A percentile compares a stretch with the other conserved stretches of the same genome.
Evolutionary conservation across 2,797 vertebrate species (phyloP).

Genomic region (Cryptoblepharus egeriae): DNA sequence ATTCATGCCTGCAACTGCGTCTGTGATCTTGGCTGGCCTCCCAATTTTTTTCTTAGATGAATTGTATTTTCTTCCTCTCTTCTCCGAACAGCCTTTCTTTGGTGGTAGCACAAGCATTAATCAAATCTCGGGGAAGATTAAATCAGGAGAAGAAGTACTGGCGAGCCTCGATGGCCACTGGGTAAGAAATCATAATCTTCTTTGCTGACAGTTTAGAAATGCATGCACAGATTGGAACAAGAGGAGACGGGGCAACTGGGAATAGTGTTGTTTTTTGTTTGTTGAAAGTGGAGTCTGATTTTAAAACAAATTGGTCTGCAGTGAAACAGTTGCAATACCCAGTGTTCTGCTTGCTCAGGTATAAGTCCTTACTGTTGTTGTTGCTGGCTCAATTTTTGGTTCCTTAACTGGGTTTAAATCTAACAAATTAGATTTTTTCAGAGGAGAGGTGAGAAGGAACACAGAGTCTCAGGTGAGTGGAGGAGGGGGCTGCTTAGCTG

Average conservation of each 20-base stretch:
- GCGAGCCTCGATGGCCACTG: constrained; percentile 91
- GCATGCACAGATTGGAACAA: fast-evolving
- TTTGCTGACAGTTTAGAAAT: constrained; percentile 19
- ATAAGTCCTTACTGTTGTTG: not conserved
- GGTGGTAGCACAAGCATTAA: constrained; percentile 88
- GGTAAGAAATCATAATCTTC: constrained; percentile 72
- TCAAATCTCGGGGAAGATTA: constrained; percentile 93
- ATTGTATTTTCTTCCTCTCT: constrained; percentile 15
- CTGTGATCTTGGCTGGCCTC: constrained; percentile 24
- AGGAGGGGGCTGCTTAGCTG: no score
- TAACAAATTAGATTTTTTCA: no score
- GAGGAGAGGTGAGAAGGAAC: no score
- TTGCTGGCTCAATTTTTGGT: fast-evolving
- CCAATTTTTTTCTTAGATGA: constrained; percentile 27
- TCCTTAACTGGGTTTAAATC: not conserved
- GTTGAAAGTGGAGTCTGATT: not conserved
- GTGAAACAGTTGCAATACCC: not conserved
- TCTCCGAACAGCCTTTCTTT: constrained; percentile 88
- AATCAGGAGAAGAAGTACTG: constrained; percentile 84
- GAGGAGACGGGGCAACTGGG: not conserved
- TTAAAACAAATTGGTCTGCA: not conserved
- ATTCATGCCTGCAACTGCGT: constrained; percentile 2
- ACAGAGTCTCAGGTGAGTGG: no score
- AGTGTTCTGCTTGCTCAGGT: not conserved
- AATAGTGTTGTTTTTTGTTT: not conserved